Conservation (phyloP, 1,140 invertebrate species). For the Drosophila nikananu region DNA sequence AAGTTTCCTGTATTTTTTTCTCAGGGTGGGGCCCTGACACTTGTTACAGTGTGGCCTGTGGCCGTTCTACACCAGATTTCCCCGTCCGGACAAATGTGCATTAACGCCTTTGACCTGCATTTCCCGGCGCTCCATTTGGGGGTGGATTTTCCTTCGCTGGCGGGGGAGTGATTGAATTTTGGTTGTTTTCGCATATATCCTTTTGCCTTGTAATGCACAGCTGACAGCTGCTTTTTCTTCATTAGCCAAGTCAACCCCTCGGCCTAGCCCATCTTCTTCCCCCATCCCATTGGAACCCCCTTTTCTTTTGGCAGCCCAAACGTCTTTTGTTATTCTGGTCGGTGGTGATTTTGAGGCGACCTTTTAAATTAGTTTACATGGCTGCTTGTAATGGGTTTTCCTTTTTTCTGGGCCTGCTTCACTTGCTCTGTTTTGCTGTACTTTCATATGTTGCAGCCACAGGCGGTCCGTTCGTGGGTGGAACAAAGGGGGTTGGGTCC, state of each 20-base stretch:
- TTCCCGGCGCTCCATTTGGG: conserved; percentile 30
- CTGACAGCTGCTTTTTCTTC: conserved; percentile 83
- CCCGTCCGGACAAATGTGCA: conserved; percentile 72
- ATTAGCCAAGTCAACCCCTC: conserved; percentile 81
- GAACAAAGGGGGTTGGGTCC: not conserved
- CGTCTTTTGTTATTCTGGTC: conserved; percentile 65
- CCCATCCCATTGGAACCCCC: not conserved
- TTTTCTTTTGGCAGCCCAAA: conserved; percentile 12
- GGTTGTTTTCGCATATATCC: conserved; percentile 50
- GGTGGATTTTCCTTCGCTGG: conserved; percentile 33
- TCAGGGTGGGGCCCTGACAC: conserved; percentile 55
- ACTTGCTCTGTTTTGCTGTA: conserved; percentile 42
- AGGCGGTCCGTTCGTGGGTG: conserved; percentile 49
- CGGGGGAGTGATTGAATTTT: conserved; percentile 54
- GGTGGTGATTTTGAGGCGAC: conserved; percentile 81
- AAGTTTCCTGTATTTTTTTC: conserved; percentile 32
- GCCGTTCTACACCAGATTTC: conserved; percentile 16
- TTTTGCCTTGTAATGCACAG: conserved; percentile 76
- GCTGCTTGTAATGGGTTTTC: conserved; percentile 77
- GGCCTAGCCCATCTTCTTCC: conserved; percentile 5
- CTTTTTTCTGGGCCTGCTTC: conserved; percentile 20
- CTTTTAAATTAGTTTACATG: conserved; percentile 84
- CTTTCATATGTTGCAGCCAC: conserved; percentile 75
- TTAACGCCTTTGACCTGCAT: conserved; percentile 82
- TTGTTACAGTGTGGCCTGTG: conserved; percentile 61